Base-by-base conservation (phyloP, 2,113 vertebrate genomes). In the Cebus imitator region DNA sequence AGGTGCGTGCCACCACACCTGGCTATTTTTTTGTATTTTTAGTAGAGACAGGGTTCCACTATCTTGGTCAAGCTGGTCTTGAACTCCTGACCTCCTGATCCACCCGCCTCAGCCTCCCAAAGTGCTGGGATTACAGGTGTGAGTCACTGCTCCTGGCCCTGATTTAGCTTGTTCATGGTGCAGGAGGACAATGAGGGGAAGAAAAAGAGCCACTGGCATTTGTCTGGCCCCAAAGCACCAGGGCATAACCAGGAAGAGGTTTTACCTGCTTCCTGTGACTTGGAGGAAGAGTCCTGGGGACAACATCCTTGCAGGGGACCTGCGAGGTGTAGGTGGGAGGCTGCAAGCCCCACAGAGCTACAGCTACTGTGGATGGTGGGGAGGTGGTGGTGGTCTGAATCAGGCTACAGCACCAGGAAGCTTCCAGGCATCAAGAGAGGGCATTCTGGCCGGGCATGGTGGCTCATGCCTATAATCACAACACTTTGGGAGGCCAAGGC, bases 271-370 rank as follows among this genome's bases (percentile, higher is more conserved):
- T 17, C 48, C 61, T 3, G 14, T 9, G 35, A 43, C 12, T 10
- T 6, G 13, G 30, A 58, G 61, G 78, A 68, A 40, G 61, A 14
- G 4, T 7, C 12, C 8, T 35, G 40, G 10, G 48, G 55, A n/a
- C 40, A 30, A 75, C 11, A 50, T 2, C 2, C 10, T 83, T 40
- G 21, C 8, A 40, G 35, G 43, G 95, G 50, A 6, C 25, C n/a
- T 11, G 9, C 12, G 1, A 17, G 40, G 25, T 0, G 5, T 0
- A 4, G 27, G 78, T 0, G 5, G 27, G 61, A 50, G 48, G 72
- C 73, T 23, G 7, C 25, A 8, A 37, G 21, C 8, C 70, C 48
- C 12, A 5, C 27, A 37, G 45, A 37, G 72, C 16, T 21, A 14
- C 73, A 17, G 37, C 0, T 17, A 23, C 40, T 32, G 35, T 80